A percentile compares a stretch with the other conserved stretches of the same genome.
Evolutionary conservation across 2,113 vertebrate genomes (phyloP).

Genomic region (Phocoena sinus): DNA sequence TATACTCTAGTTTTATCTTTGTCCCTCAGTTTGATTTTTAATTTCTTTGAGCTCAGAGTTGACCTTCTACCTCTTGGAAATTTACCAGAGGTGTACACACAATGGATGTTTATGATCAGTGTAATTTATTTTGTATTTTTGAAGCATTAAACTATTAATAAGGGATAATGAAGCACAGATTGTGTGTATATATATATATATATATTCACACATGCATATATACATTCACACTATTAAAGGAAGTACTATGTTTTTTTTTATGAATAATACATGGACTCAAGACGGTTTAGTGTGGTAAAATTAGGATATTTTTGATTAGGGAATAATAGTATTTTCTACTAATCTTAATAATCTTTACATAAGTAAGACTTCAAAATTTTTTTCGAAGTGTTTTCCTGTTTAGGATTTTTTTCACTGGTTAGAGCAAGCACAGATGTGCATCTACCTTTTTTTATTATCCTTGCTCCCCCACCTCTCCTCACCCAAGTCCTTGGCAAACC

Average conservation of each 20-base stretch:
- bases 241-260: background rate
- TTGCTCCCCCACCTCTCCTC: background rate
- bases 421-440: background rate
- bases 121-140: background rate
- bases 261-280: background rate
- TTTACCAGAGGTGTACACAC: background rate
- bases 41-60: background rate
- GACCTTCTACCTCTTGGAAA: background rate
- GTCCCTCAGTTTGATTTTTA: background rate
- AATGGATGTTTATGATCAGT: background rate
- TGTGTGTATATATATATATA: background rate
- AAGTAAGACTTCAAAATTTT: background rate
- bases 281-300: background rate
- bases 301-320: background rate
- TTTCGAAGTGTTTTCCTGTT: background rate
- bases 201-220: background rate
- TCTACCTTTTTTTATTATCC: background rate
- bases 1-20: background rate
- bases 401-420: background rate
- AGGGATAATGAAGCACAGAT: background rate
- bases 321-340: background rate
- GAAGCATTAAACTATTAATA: background rate
- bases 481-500: background rate
- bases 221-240: background rate
- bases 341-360: background rate